Conservation (phyloP, 2,113 vertebrate species). For the Todiramphus chloris region DNA sequence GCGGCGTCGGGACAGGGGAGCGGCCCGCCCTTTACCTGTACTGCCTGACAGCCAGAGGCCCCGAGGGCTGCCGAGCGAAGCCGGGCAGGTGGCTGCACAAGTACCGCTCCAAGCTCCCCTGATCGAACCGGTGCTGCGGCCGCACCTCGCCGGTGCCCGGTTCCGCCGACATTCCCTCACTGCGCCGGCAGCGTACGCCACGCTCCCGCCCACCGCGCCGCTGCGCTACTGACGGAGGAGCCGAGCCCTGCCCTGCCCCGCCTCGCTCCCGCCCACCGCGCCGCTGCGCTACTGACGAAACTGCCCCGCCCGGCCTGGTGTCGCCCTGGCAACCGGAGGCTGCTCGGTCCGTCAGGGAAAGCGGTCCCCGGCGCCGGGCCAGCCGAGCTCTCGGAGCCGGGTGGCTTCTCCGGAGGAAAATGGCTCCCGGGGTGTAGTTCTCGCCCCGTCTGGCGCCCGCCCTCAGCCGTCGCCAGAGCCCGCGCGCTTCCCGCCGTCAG, state of each 20-base stretch:
- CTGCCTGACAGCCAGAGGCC: conserved; percentile 75
- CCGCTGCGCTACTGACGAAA: background rate
- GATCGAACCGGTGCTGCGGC: conserved; percentile 78
- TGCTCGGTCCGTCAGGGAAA: background rate
- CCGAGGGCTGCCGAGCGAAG: conserved; percentile 53
- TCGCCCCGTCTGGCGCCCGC: accelerated
- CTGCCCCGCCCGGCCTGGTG: too few species aligned
- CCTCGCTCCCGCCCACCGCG: too few species aligned
- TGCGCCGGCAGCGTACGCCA: accelerated
- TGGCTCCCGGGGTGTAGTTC: accelerated
- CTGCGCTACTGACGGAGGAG: background rate
- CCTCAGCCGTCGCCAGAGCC: accelerated
- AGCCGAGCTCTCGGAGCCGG: accelerated
- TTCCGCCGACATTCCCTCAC: background rate
- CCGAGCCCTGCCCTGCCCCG: too few species aligned
- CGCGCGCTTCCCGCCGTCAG: accelerated
- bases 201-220: accelerated
- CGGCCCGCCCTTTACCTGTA: conserved; percentile 75
- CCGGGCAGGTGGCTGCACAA: conserved; percentile 66
- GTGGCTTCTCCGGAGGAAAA: background rate
- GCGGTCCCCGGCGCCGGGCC: background rate
- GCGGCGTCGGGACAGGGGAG: too few species aligned
- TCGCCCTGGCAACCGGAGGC: background rate
- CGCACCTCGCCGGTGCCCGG: conserved; percentile 70
- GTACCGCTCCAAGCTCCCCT: conserved; percentile 75